These are phyloP conservation scores for Spongilla lacustris DNA, from an alignment of 37 sponge, comb jelly and placozoan genomes.

Conservation along the genomic window DNA sequence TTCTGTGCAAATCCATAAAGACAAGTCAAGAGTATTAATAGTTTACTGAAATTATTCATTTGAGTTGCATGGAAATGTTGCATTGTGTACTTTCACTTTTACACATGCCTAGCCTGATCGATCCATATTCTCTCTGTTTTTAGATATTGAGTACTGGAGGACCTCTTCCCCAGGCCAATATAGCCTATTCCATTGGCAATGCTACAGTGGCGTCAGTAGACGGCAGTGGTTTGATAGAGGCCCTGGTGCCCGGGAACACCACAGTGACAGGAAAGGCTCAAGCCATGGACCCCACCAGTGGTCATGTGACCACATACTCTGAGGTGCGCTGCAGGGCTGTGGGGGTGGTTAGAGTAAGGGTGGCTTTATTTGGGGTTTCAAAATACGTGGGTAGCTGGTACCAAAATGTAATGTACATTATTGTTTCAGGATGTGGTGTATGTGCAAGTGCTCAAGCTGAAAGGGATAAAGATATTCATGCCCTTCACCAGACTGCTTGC, in stretches of 20 bases:
- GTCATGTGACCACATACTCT: conserved; percentile 36
- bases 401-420: too few species aligned
- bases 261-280: conserved; percentile 60
- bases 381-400: too few species aligned
- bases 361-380: too few species aligned
- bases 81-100: too few species aligned
- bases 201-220: conserved; percentile 65
- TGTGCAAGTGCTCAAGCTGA: conserved; percentile 74
- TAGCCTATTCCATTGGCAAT: conserved; percentile 61
- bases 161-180: conserved; percentile 52
- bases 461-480: conserved; percentile 79
- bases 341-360: background rate
- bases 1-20: too few species aligned
- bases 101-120: too few species aligned
- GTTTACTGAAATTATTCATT: too few species aligned
- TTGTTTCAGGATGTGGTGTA: conserved; percentile 54
- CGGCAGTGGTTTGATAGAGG: conserved; percentile 65
- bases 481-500: conserved; percentile 67
- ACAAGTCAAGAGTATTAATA: too few species aligned
- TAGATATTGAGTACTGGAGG: conserved; percentile 80
- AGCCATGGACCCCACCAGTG: conserved; percentile 43
- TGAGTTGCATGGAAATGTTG: too few species aligned
- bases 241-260: conserved; percentile 46
- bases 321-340: background rate
- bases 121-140: too few species aligned